These are phyloP conservation scores for Sclerodermus sp. DNA, from an alignment of 2,888 invertebrate species.

Conservation along the genomic window DNA sequence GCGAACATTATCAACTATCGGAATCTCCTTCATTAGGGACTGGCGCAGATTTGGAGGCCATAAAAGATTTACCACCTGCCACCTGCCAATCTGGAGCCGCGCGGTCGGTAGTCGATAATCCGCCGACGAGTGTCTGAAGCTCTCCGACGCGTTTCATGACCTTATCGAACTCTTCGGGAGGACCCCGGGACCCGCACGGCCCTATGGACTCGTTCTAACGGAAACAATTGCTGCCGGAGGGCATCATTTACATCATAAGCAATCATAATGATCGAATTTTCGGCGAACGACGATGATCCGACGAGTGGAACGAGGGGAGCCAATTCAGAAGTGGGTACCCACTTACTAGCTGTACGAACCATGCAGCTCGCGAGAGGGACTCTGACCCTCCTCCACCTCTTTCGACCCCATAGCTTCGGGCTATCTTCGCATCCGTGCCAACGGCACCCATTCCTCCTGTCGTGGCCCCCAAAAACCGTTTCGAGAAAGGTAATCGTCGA, in stretches of 20 bases:
- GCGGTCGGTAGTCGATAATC: no score
- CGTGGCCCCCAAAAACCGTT: conserved; percentile 14
- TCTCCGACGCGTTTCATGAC: no score
- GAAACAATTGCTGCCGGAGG: conserved; percentile 60
- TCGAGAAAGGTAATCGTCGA: conserved; percentile 37
- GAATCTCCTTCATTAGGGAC: no score
- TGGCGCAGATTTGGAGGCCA: no score
- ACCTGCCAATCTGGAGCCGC: no score
- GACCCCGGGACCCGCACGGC: conserved; percentile 26
- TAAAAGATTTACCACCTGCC: no score
- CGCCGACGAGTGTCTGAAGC: not conserved
- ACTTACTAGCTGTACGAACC: conserved; percentile 49
- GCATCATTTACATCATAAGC: conserved; percentile 66
- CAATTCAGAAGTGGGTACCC: conserved; percentile 57
- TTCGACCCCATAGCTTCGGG: conserved; percentile 45
- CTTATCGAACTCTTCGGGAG: not conserved
- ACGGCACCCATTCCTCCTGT: conserved; percentile 34
- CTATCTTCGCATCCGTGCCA: conserved; percentile 48
- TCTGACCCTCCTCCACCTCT: conserved; percentile 37
- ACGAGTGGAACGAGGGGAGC: conserved; percentile 56
- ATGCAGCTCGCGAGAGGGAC: conserved; percentile 23
- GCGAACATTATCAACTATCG: no score
- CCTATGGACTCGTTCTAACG: conserved; percentile 44
- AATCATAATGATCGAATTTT: conserved; percentile 59
- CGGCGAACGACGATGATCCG: conserved; percentile 56